phyloP scores from a whole-genome alignment of 2,888 invertebrate genomes.

The Meandrusa payeni region DNA sequence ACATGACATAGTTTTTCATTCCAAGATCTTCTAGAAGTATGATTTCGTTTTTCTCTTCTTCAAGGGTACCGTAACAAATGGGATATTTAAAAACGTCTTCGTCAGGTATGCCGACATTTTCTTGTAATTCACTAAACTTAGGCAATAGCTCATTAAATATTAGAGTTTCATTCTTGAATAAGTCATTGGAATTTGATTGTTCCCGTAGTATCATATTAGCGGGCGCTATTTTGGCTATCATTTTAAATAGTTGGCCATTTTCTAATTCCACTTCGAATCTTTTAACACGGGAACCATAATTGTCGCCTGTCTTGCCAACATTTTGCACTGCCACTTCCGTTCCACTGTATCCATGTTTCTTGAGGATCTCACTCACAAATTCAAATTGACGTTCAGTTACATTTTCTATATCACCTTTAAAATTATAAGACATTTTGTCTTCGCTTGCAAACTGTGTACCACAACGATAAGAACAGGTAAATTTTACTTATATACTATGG shows the following conservation, averaged over 20 bases:
- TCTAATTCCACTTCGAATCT: slow-evolving; percentile 35
- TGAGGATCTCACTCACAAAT: slow-evolving; percentile 39
- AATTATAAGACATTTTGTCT: slow-evolving; percentile 17
- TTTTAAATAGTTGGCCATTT: slow-evolving; percentile 35
- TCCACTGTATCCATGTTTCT: slow-evolving; percentile 37
- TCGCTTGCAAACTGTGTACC: neutral
- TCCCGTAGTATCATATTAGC: slow-evolving; percentile 29
- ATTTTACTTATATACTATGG: slow-evolving; percentile 3
- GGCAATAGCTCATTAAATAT: slow-evolving; percentile 45
- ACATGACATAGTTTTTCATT: slow-evolving; percentile 36
- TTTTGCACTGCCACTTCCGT: slow-evolving; percentile 35
- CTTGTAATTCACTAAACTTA: slow-evolving; percentile 41
- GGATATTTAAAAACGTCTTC: slow-evolving; percentile 39
- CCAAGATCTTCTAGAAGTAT: slow-evolving; percentile 50
- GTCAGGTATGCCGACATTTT: slow-evolving; percentile 36
- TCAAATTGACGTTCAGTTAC: slow-evolving; percentile 38
- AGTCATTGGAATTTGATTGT: slow-evolving; percentile 27
- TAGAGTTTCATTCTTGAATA: slow-evolving; percentile 42
- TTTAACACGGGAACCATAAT: slow-evolving; percentile 37
- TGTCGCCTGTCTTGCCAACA: slow-evolving; percentile 43
- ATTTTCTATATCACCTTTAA: slow-evolving; percentile 34
- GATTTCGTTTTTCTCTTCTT: slow-evolving; percentile 41
- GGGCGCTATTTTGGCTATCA: slow-evolving; percentile 51
- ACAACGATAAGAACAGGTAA: neutral
- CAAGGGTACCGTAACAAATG: slow-evolving; percentile 41